These are phyloP conservation scores for Chinchilla lanigera DNA, from an alignment of 2,113 vertebrate genomes.

Conservation along the genomic window DNA sequence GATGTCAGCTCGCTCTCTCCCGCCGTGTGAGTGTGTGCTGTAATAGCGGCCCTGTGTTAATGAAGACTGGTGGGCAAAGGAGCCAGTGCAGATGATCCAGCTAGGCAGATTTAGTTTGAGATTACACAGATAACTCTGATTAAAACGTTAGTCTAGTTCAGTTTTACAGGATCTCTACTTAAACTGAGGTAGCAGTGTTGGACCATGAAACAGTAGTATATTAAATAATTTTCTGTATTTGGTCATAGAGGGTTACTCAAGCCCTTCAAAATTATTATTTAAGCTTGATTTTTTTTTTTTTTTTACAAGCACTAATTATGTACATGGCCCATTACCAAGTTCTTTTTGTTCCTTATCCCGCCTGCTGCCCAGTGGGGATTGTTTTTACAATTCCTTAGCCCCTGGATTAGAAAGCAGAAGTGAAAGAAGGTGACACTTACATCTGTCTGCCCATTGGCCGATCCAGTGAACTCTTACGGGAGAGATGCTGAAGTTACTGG, in stretches of 20 bases:
- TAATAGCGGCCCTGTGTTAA: conserved; percentile 20
- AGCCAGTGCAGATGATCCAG: conserved; percentile 25
- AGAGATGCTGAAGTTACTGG: neutral
- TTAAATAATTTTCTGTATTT: conserved; percentile 38
- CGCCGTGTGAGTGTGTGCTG: neutral
- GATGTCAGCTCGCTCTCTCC: neutral
- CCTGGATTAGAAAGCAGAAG: conserved; percentile 28
- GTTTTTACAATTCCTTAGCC: conserved; percentile 41
- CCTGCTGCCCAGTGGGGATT: neutral
- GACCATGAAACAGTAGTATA: conserved; percentile 59
- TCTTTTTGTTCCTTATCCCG: conserved; percentile 52
- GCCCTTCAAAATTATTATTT: conserved; percentile 54
- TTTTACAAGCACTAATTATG: conserved; percentile 36
- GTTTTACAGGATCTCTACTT: conserved; percentile 52
- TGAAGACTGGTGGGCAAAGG: conserved; percentile 50
- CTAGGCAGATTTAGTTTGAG: conserved; percentile 26
- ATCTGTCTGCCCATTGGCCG: neutral
- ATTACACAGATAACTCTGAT: conserved; percentile 53
- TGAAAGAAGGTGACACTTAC: neutral
- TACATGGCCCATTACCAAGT: conserved; percentile 39
- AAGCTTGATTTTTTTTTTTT: conserved; percentile 42
- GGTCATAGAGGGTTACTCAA: conserved; percentile 40
- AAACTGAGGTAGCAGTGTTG: conserved; percentile 50
- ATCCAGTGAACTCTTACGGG: neutral
- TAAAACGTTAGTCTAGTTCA: conserved; percentile 47